Percentiles rank a stretch among this genome's conserved stretches.
Evolutionary conservation across 2,888 invertebrate species (phyloP).

Genomic region (Troilus luridus): DNA sequence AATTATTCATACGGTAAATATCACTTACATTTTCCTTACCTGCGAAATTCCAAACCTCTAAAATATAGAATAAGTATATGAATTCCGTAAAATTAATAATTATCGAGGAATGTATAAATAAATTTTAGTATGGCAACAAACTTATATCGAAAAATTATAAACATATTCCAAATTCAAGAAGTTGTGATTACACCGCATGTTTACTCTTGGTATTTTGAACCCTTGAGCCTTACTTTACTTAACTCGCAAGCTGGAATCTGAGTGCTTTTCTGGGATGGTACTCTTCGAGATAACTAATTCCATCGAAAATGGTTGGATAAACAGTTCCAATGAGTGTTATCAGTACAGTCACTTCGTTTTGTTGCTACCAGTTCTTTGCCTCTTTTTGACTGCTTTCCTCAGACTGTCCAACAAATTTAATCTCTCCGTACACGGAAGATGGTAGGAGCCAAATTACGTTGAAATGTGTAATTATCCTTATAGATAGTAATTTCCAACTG

Average conservation of each 20-base stretch:
- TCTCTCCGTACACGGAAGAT: conserved; percentile 89
- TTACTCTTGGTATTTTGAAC: too few species aligned
- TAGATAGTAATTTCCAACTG: conserved; percentile 83
- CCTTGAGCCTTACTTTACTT: too few species aligned
- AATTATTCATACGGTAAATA: neutral
- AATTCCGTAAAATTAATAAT: too few species aligned
- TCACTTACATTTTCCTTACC: neutral
- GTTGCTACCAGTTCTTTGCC: conserved; percentile 78
- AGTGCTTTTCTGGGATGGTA: conserved; percentile 95
- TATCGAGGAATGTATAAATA: too few species aligned
- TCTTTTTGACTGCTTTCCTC: neutral
- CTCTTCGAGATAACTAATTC: conserved; percentile 89
- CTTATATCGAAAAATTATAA: too few species aligned
- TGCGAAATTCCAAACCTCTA: too few species aligned
- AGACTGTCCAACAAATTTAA: conserved; percentile 83
- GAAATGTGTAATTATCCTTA: conserved; percentile 87
- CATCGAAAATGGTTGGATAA: conserved; percentile 92
- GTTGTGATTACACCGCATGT: too few species aligned
- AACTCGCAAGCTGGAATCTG: conserved; percentile 92
- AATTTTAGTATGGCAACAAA: too few species aligned
- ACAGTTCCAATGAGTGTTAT: conserved; percentile 89
- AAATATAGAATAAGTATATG: too few species aligned
- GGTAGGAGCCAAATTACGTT: conserved; percentile 83
- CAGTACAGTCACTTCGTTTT: conserved; percentile 93
- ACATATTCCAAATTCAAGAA: too few species aligned